Evolutionary conservation across 2,113 vertebrate genomes (phyloP), one percentile per base, ranked within the genome.

Genomic region (Chaenogobius annularis): DNA sequence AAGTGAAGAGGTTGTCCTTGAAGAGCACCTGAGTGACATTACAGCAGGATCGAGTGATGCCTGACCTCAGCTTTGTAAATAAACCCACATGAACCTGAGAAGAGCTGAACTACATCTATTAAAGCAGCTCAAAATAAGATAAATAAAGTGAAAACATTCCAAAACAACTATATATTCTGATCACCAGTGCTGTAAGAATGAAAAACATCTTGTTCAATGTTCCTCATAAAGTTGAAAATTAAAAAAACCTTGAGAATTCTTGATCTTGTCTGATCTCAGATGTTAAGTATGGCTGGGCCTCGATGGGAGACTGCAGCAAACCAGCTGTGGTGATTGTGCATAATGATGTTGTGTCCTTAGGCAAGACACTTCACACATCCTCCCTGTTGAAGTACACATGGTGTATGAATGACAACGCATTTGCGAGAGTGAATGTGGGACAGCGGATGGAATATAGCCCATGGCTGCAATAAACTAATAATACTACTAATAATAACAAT

Each of bases 31-130:
- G 82, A 82, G 85, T 83, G 80, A 85, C 86, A 74, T 50, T 5
- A 20, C 10, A 72, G 77, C 79, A 69, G 62, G 85, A 88, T 92
- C 80, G 40, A 84, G 83, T 90, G 86, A 88, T 86, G 81, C 81
- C 88, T 86, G 85, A 90, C 81, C 82, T 90, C 87, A 91, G 83
- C 88, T 86, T 83, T 88, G 87, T 78, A 81, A 85, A 83, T 79
- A 82, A 87, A 86, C 73, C 81, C 76, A 69, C 43, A 22, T 82
- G 79, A 85, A 86, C 80, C 61, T 63, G 35, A 12, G 26, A 59
- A 73, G 50, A 40, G 47, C 72, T 76, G 17, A 72, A 40, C 47
- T 12, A n/a, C 55, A 66, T 4, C 55, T 67, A 73, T n/a, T 72
- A 77, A 22, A 67, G 31, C 63, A 69, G 35, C 19, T 7, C 63